Evolutionary conservation across 2,113 vertebrate species (phyloP).

Genomic region (mouse (Mus musculus)): GRCm39 chr11:48289001-48289500

Average conservation of each 20-base stretch:
- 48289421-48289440: not conserved
- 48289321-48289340: slow-evolving; percentile 13
- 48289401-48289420: not conserved
- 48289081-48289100: slow-evolving; percentile 32
- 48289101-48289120: slow-evolving; percentile 1
- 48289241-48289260: slow-evolving; percentile 10
- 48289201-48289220: not conserved
- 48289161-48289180: not conserved
- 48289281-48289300: not conserved
- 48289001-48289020: slow-evolving; percentile 49
- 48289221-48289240: not conserved
- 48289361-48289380: not conserved
- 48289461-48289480: not conserved
- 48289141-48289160: not conserved
- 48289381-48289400: not conserved
- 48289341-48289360: not conserved
- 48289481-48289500: not conserved
- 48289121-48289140: not conserved
- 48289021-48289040: not conserved
- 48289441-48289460: not conserved
- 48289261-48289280: not conserved
- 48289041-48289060: not conserved
- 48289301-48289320: not conserved
- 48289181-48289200: not conserved
- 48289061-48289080: not conserved